Evolutionary conservation across 2,113 vertebrate species (phyloP).

Genomic region (Falco punctatus): DNA sequence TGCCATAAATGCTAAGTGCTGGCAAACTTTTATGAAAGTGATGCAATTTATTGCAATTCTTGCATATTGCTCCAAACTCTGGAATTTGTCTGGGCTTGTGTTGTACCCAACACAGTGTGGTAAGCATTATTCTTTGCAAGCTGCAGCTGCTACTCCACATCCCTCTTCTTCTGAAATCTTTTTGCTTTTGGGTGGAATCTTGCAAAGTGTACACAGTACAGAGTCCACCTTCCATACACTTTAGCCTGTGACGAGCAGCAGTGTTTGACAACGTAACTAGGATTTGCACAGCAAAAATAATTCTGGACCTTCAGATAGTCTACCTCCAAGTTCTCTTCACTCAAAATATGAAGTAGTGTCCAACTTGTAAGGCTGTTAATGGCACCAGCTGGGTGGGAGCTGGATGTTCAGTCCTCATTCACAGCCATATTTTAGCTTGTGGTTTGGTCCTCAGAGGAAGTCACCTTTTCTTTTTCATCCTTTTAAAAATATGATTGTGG

Average conservation of each 20-base stretch:
- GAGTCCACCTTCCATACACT: background rate
- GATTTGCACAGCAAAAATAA: background rate
- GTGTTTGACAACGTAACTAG: background rate
- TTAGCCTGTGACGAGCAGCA: background rate
- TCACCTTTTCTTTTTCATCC: background rate
- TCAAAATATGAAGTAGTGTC: background rate
- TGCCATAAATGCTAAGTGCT: background rate
- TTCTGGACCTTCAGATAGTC: background rate
- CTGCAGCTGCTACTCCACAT: background rate
- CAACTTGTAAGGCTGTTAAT: background rate
- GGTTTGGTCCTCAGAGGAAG: background rate
- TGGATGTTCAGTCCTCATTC: background rate
- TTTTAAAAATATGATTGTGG: too few species aligned
- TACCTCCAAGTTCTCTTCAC: background rate
- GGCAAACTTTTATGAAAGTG: constrained; percentile 18
- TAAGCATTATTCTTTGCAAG: background rate
- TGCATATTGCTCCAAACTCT: constrained; percentile 7
- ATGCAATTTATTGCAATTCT: constrained; percentile 58
- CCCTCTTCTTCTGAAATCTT: background rate
- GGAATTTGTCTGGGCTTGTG: constrained; percentile 48
- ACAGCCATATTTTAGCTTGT: background rate
- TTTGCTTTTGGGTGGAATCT: background rate
- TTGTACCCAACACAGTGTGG: background rate
- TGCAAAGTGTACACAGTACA: background rate
- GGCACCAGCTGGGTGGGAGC: background rate